These are phyloP conservation scores for Amphiura filiformis DNA, from an alignment of 35 echinoderm and acorn worm species.

Conservation along the genomic window DNA sequence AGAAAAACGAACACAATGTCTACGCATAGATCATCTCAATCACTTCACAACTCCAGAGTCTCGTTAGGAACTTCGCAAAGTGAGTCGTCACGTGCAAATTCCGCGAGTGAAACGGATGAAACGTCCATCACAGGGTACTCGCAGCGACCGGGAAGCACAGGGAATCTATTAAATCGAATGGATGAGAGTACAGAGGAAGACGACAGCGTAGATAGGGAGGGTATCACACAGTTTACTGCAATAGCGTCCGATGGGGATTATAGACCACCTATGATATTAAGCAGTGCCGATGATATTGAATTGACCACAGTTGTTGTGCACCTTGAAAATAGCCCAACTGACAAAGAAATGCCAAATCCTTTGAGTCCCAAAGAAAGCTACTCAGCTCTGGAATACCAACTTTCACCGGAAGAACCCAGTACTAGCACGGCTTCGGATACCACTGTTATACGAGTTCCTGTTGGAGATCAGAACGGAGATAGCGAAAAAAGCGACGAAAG, in stretches of 20 bases:
- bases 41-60: slow-evolving; percentile 69
- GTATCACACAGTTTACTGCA: slow-evolving; percentile 36
- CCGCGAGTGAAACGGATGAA: slow-evolving; percentile 39
- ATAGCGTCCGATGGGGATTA: slow-evolving; percentile 16
- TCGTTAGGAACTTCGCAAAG: slow-evolving; percentile 63
- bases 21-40: slow-evolving; percentile 57
- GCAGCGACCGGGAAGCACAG: neutral
- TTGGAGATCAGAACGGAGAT: neutral
- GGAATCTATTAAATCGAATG: slow-evolving; percentile 16
- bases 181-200: slow-evolving; percentile 23
- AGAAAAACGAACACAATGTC: slow-evolving; percentile 61
- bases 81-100: slow-evolving; percentile 49
- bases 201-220: slow-evolving; percentile 9
- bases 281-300: slow-evolving; percentile 13
- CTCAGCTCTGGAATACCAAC: slow-evolving; percentile 5
- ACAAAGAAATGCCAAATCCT: slow-evolving; percentile 8
- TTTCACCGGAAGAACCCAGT: neutral
- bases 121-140: neutral
- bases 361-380: neutral
- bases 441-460: neutral
- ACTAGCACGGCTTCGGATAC: neutral
- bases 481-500: slow-evolving; percentile 24
- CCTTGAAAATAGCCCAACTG: slow-evolving; percentile 15
- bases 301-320: slow-evolving; percentile 10
- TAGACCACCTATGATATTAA: neutral